Evolutionary conservation across 2,113 vertebrate species (phyloP).

Genomic region (Orcinus orca): DNA sequence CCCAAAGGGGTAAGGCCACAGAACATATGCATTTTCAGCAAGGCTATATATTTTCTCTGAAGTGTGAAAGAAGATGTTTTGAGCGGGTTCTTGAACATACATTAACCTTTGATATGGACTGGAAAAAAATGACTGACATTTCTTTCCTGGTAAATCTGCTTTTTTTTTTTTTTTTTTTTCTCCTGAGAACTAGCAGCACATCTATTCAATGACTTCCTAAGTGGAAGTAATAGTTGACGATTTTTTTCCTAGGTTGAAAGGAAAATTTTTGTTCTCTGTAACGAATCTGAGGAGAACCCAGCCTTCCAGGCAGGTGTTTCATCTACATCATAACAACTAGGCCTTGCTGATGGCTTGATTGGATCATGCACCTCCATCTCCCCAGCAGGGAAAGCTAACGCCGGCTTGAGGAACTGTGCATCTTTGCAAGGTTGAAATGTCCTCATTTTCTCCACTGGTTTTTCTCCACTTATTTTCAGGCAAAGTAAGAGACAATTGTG

Average conservation of each 20-base stretch:
- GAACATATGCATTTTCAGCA: neutral
- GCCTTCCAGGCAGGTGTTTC: neutral
- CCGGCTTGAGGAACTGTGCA: neutral
- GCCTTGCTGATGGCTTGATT: neutral
- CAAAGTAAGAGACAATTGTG: conserved; percentile 10
- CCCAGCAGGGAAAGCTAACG: neutral
- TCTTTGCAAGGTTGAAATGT: conserved; percentile 6
- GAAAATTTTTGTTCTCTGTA: conserved; percentile 1
- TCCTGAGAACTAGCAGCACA: neutral
- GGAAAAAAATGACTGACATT: neutral
- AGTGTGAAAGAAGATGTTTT: neutral
- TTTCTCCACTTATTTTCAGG: conserved; percentile 15
- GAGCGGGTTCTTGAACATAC: neutral
- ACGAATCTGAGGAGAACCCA: neutral
- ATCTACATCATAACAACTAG: neutral
- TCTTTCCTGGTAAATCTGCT: neutral
- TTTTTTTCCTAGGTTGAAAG: conserved; percentile 3
- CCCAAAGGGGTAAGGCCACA: neutral
- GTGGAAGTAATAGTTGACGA: neutral
- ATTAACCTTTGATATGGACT: neutral
- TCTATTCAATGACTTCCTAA: conserved; percentile 30
- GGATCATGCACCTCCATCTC: neutral
- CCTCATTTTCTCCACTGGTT: conserved; percentile 35
- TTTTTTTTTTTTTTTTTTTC: neutral
- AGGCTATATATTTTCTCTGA: neutral